phyloP scores from a whole-genome alignment of 2,888 invertebrate species.

The Melikaiella ostensackeni region DNA sequence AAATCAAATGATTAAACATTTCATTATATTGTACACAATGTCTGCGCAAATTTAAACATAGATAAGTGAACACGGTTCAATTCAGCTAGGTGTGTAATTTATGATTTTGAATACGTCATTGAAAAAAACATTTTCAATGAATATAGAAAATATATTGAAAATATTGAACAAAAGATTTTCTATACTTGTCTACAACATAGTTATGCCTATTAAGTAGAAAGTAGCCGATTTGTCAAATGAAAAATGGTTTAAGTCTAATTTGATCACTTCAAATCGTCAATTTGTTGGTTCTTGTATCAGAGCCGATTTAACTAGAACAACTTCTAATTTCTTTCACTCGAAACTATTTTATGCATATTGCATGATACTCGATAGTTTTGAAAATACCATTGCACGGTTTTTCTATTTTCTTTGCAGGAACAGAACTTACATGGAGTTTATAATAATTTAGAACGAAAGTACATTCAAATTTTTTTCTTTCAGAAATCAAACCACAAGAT shows the following conservation, averaged over 20 bases:
- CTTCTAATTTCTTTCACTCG: not conserved
- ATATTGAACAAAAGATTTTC: not conserved
- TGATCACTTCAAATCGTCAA: not conserved
- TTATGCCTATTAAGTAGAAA: not conserved
- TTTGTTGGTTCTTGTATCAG: not conserved
- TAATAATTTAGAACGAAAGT: slow-evolving; percentile 17
- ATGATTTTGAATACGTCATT: not conserved
- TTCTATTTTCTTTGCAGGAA: slow-evolving; percentile 14
- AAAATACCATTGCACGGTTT: slow-evolving; percentile 14
- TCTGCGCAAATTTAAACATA: not conserved
- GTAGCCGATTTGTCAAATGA: not conserved
- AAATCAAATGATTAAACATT: too few species aligned
- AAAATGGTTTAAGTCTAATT: not conserved
- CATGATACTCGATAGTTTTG: slow-evolving; percentile 10
- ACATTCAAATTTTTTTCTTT: slow-evolving; percentile 33
- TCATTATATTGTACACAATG: not conserved
- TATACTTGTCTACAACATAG: not conserved
- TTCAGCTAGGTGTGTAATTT: not conserved
- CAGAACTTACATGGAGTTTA: not conserved
- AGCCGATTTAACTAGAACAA: not conserved
- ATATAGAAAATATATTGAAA: not conserved
- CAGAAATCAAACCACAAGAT: slow-evolving; percentile 25
- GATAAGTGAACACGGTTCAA: not conserved
- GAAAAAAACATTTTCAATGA: not conserved
- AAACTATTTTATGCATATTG: slow-evolving; percentile 20